Conservation (phyloP, 2,797 vertebrate genomes). For the Cossypha caffra region DNA sequence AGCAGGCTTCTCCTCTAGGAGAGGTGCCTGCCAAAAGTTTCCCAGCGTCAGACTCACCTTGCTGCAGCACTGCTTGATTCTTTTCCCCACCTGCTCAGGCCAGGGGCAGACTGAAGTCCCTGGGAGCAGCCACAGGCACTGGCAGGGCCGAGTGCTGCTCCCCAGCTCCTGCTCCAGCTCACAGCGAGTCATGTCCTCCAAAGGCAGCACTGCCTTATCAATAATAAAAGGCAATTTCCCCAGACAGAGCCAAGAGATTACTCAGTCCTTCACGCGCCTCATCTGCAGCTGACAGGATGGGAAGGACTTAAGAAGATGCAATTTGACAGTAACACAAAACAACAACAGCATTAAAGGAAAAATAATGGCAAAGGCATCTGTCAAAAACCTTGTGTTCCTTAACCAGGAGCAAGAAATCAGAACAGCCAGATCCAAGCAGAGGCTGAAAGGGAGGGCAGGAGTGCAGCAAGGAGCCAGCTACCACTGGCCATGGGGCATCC, state of each 20-base stretch:
- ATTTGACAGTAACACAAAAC: slow-evolving; percentile 66
- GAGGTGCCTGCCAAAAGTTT: not conserved
- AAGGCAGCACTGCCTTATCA: slow-evolving; percentile 33
- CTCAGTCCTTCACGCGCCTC: not conserved
- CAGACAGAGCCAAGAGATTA: not conserved
- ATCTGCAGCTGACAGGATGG: slow-evolving; percentile 17
- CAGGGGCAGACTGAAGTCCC: not conserved
- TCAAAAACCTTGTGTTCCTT: slow-evolving; percentile 41
- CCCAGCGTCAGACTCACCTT: not conserved
- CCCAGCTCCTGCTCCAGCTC: not conserved
- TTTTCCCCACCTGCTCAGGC: not conserved
- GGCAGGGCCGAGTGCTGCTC: not conserved
- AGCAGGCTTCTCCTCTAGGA: not conserved
- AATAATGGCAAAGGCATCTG: slow-evolving; percentile 48
- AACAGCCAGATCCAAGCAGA: not conserved
- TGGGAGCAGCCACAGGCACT: fast-evolving
- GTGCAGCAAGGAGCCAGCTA: not conserved
- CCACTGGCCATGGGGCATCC: too few species aligned
- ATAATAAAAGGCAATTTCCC: slow-evolving; percentile 57
- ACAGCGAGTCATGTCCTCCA: not conserved
- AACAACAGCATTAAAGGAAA: slow-evolving; percentile 65
- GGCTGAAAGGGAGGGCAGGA: not conserved
- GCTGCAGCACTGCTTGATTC: not conserved
- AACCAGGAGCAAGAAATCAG: slow-evolving; percentile 9
- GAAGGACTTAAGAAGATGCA: slow-evolving; percentile 42